These are phyloP conservation scores for Pantherophis guttatus DNA, from an alignment of 2,113 vertebrate species.

Conservation along the genomic window DNA sequence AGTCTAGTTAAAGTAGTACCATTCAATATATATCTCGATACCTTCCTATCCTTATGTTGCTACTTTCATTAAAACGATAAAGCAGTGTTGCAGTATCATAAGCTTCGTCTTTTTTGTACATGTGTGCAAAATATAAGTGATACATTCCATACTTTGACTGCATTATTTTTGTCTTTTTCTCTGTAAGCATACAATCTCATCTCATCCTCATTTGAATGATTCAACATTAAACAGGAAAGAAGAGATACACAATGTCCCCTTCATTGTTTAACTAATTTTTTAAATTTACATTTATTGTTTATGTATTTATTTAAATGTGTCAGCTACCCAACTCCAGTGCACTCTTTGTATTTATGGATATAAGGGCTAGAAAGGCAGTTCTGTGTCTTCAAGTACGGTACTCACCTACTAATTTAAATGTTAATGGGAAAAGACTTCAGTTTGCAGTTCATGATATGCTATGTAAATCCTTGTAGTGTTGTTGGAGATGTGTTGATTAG, in stretches of 20 bases:
- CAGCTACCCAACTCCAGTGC: background rate
- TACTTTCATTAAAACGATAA: background rate
- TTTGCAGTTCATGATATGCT: background rate
- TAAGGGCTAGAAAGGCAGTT: background rate
- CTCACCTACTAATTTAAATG: background rate
- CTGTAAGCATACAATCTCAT: background rate
- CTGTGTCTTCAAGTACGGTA: background rate
- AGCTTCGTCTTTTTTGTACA: background rate
- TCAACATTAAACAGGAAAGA: background rate
- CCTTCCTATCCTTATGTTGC: background rate
- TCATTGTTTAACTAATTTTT: background rate
- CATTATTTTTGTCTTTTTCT: background rate
- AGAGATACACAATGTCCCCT: background rate
- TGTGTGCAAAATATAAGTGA: background rate
- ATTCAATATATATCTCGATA: background rate
- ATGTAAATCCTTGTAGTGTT: background rate
- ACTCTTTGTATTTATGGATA: background rate
- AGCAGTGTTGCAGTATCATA: background rate
- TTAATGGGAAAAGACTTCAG: background rate
- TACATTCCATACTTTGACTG: background rate
- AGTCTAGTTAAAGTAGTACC: background rate
- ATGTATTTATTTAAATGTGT: background rate
- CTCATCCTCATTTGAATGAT: background rate
- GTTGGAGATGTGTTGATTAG: background rate
- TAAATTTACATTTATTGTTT: background rate